Base-by-base conservation (phyloP, 2,888 invertebrate species). In the Zeuzera pyrina region DNA sequence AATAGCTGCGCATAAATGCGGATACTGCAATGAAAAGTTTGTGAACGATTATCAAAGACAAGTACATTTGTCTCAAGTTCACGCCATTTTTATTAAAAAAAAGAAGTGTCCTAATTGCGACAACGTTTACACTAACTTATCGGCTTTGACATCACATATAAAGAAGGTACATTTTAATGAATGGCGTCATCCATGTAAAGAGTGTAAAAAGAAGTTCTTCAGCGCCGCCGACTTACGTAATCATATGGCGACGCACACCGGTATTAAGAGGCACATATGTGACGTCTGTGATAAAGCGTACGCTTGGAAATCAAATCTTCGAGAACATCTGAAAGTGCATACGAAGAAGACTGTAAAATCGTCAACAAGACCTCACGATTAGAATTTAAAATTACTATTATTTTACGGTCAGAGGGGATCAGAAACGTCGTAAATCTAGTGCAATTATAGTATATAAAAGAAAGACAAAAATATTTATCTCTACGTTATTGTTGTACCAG, bases 11-110 rank as follows among this genome's bases (percentile, higher is more conserved):
- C 63, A 52, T 16, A 68, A 60, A 30, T 74, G 73, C 14, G 62
- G 57, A 0, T 71, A 63, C 10, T 74, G 73, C 22, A 62, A 55
- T 0, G 67, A 70, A 16, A 64, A 57, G n/a, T 81, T 79, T 62
- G 1, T 57, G 55, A 15, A 57, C 29, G 10, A 34, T 21, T 25
- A 33, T 24, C 22, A 21, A 31, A 15, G 39, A 29, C 13, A 33
- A 11, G 26, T 30, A 12, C 33, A 36, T 16, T 12, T 36, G 22
- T 29, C 32, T 5, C 29, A 33, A 29, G 36, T 33, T 1, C 43
- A 43, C 30, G 43, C 39, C 2, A 33, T 32, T 52, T n/a, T n/a
- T 23, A 3, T 12, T 30, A 2, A 29, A 29, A 57, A 30, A 55
- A 59, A 2, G 61, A 67, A 42, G 42, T 69, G 41, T 21, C 33